These are phyloP conservation scores for Pantherophis alleghaniensis DNA, from an alignment of 2,797 vertebrate species.

Conservation along the genomic window DNA sequence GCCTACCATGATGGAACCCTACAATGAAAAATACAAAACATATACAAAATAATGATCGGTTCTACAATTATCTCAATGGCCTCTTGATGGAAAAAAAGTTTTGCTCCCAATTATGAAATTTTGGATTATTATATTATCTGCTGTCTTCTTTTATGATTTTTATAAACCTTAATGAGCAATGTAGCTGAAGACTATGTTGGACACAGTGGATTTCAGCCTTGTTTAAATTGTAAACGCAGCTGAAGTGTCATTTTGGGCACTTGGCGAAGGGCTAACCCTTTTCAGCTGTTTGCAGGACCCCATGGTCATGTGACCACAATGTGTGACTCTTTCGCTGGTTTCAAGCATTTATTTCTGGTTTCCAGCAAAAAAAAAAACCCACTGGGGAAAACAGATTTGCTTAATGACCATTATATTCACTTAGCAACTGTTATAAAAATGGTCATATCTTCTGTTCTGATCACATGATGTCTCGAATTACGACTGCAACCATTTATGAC, in stretches of 20 bases:
- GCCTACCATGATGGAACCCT: slow-evolving; percentile 96
- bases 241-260: background rate
- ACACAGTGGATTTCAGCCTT: background rate
- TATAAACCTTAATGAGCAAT: background rate
- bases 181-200: background rate
- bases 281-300: background rate
- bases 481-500: background rate
- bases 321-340: background rate
- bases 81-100: background rate
- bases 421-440: background rate
- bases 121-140: background rate
- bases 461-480: background rate
- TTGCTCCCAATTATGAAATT: background rate
- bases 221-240: background rate
- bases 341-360: background rate
- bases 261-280: background rate
- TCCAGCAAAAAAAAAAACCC: background rate
- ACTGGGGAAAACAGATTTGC: background rate
- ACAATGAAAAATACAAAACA: background rate
- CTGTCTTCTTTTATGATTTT: background rate
- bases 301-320: background rate
- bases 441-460: background rate
- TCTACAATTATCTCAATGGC: too few species aligned
- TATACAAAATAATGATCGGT: background rate
- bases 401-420: background rate